A percentile compares a stretch with the other conserved stretches of the same genome.
Evolutionary conservation across 2,113 vertebrate species (phyloP).

Genomic region (Coregonus clupeaformis): DNA sequence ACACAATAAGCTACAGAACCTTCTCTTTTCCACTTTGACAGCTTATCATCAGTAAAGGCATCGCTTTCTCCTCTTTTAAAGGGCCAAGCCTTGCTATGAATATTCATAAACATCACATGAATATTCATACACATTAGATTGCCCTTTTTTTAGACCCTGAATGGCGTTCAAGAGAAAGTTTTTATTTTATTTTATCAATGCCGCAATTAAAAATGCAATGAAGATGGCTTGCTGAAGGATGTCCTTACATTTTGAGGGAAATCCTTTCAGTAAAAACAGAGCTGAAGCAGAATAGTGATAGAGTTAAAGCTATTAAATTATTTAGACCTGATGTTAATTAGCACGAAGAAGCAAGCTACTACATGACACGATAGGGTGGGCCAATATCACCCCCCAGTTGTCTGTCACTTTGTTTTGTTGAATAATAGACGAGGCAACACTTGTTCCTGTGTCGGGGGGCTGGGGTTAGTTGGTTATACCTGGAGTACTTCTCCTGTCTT

Average conservation of each 20-base stretch:
- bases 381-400: constrained; percentile 55
- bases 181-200: constrained; percentile 39
- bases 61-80: constrained; percentile 40
- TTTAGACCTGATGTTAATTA: constrained; percentile 66
- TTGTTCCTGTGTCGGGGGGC: too few relatives aligned
- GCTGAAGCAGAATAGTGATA: constrained; percentile 20
- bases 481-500: too few relatives aligned
- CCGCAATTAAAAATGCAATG: constrained; percentile 55
- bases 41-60: too few relatives aligned
- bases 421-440: constrained; percentile 55
- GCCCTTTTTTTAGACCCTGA: neutral
- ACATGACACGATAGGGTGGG: constrained; percentile 51
- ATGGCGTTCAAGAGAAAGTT: constrained; percentile 18
- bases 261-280: constrained; percentile 45
- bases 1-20: too few relatives aligned
- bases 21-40: too few relatives aligned
- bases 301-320: constrained; percentile 61
- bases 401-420: constrained; percentile 51
- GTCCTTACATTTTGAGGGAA: constrained; percentile 62
- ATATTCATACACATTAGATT: too few relatives aligned
- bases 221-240: constrained; percentile 50
- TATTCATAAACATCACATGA: constrained; percentile 52
- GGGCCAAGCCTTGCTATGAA: constrained; percentile 53
- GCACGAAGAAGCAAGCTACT: constrained; percentile 56
- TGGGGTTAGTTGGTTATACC: too few relatives aligned